Percentiles rank a stretch among this genome's conserved stretches.
phyloP scores from a whole-genome alignment of 2,888 invertebrate species.

The Baronia brevicornis region DNA sequence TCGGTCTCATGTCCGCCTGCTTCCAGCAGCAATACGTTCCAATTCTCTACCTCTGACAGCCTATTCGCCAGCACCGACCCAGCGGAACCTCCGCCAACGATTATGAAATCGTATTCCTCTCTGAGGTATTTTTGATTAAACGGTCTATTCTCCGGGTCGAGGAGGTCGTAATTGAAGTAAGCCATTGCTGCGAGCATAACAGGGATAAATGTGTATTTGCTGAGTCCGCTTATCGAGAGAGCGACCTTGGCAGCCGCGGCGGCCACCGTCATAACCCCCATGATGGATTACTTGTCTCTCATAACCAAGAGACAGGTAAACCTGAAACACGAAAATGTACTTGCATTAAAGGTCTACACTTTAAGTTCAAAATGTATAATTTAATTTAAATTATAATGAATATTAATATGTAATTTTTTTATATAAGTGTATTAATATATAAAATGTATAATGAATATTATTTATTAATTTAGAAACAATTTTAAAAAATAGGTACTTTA shows the following conservation, averaged over 20 bases:
- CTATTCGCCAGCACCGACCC: constrained; percentile 90
- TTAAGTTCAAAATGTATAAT: no score
- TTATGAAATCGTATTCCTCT: constrained; percentile 86
- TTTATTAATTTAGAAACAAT: no score
- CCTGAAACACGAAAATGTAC: no score
- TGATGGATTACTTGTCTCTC: constrained; percentile 34
- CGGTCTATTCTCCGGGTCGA: constrained; percentile 89
- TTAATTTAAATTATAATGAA: no score
- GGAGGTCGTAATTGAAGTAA: constrained; percentile 89
- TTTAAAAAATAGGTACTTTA: no score
- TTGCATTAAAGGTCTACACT: no score
- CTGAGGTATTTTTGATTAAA: constrained; percentile 80
- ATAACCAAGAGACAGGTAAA: constrained; percentile 21
- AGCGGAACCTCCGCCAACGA: constrained; percentile 90
- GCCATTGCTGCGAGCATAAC: constrained; percentile 84
- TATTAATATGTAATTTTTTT: no score
- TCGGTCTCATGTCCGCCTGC: constrained; percentile 93
- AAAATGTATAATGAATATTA: no score
- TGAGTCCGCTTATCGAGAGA: constrained; percentile 80
- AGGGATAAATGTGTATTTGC: constrained; percentile 84
- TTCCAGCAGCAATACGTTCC: constrained; percentile 87
- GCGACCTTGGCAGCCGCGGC: constrained; percentile 82
- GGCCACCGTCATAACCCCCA: constrained; percentile 67
- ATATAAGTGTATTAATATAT: no score
- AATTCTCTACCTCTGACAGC: constrained; percentile 83